Conservation (phyloP, 2,888 invertebrate species). For the Drosophila mimica region DNA sequence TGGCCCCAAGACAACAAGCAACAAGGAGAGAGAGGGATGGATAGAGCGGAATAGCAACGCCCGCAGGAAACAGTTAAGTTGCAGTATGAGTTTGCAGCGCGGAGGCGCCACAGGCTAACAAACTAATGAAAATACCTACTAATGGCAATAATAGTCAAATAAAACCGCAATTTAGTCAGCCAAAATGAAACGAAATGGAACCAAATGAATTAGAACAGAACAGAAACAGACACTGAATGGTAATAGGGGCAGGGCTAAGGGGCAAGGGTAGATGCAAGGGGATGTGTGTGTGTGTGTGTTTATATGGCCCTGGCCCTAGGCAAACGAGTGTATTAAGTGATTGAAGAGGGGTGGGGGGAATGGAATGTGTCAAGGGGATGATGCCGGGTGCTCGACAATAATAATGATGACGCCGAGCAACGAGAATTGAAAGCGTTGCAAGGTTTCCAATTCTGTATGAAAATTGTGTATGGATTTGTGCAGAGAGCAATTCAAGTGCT, state of each 20-base stretch:
- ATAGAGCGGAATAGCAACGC: constrained; percentile 1
- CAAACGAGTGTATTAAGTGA: constrained; percentile 59
- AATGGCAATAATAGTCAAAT: constrained; percentile 63
- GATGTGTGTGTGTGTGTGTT: constrained; percentile 4
- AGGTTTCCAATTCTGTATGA: constrained; percentile 33
- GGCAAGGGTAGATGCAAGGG: not conserved
- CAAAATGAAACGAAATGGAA: constrained; percentile 23
- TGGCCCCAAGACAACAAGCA: not conserved
- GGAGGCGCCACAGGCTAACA: constrained; percentile 17
- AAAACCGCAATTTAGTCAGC: constrained; percentile 34
- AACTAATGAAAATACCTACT: constrained; percentile 58
- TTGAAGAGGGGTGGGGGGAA: constrained; percentile 6
- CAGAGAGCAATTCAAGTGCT: not conserved
- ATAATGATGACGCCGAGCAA: constrained; percentile 39
- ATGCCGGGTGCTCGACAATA: constrained; percentile 10
- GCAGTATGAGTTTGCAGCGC: constrained; percentile 1
- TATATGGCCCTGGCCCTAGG: constrained; percentile 52
- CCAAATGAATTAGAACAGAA: constrained; percentile 28
- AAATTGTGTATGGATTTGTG: constrained; percentile 9
- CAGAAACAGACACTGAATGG: not conserved
- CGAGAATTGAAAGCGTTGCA: constrained; percentile 23
- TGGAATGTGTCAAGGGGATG: not conserved
- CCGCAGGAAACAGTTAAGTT: constrained; percentile 16
- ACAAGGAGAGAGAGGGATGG: not conserved
- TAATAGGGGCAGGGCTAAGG: not conserved